Evolutionary conservation across 64 coral and sea anemone genomes (phyloP), one percentile per base, ranked within the genome.

Genomic region (Acropora yongei): DNA sequence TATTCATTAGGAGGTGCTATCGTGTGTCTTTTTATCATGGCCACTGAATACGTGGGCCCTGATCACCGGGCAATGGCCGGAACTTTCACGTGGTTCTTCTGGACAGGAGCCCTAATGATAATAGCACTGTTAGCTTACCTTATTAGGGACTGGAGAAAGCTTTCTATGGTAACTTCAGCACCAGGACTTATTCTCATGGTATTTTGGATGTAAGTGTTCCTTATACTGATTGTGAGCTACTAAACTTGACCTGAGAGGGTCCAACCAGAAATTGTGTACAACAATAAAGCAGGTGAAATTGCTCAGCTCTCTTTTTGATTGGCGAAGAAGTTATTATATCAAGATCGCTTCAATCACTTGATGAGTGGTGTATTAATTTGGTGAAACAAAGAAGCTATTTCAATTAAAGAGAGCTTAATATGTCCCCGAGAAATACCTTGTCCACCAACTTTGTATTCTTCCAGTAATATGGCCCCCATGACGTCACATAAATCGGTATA

Each of bases 71-170:
- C 95, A 41, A 97, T 97, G 95, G 95, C 95, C 49, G 95, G 95
- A n/a, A 97, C 95, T 44, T 97, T 97, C 13, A 91, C 95, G 5
- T 97, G 95, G 95, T 97, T 93, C 84, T 97, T 97, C 41, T 97
- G 95, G 95, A 97, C 95, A 39, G 95, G 92, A 45, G 88, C 95
- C 18, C 74, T 97, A 19, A 97, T 97, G 95, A 10, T 90, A 12
- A 91, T 97, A 45, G 95, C 95, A 11, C 48, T 97, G 16, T 84
- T 97, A 17, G 95, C 95, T 75, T 97, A 97, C 78, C 79, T 97
- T 17, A 91, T 97, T 20, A 90, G 95, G 69, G 88, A 97, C 95
- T 97, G 95, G 95, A 91, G 95, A 63, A 93, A 88, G 41, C 95
- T 97, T 30, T 97, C 95, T 5, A 97, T 97, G 39, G 81, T 79